A percentile compares a stretch with the other conserved stretches of the same genome.
phyloP scores from a whole-genome alignment of 2,888 invertebrate species.

The Amiota minor region DNA sequence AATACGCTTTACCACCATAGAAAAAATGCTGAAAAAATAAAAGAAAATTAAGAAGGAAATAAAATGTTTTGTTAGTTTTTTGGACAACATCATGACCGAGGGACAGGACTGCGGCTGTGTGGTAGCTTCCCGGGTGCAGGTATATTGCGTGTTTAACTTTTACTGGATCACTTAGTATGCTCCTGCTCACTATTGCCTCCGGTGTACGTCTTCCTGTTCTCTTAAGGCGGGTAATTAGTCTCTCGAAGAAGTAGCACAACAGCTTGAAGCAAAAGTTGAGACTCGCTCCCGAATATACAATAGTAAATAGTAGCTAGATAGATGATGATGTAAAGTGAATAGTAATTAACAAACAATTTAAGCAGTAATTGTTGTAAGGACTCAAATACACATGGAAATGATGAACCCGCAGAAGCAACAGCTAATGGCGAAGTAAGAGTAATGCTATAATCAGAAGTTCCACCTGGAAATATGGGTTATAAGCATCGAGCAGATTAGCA shows the following conservation, averaged over 20 bases:
- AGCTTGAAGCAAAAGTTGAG: background rate
- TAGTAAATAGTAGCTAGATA: too few species aligned
- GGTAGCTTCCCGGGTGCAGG: background rate
- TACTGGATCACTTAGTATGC: slow-evolving; percentile 39
- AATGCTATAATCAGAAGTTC: too few species aligned
- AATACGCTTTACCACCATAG: background rate
- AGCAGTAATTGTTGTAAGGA: slow-evolving; percentile 52
- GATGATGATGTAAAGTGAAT: background rate
- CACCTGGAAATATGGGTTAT: too few species aligned
- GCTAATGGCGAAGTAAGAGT: too few species aligned
- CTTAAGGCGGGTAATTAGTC: slow-evolving; percentile 20
- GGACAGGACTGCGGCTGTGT: too few species aligned
- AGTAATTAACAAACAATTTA: slow-evolving; percentile 60
- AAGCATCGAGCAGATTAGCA: too few species aligned
- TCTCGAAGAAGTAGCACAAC: slow-evolving; percentile 20
- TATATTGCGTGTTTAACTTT: slow-evolving; percentile 7
- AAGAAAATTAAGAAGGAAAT: background rate
- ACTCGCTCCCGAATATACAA: background rate
- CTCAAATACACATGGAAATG: too few species aligned
- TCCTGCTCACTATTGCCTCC: too few species aligned
- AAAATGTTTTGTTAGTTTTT: slow-evolving; percentile 11
- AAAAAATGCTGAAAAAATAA: background rate
- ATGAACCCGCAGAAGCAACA: too few species aligned
- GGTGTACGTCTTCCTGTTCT: slow-evolving; percentile 48
- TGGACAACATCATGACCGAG: background rate